These are phyloP conservation scores for Blomia tropicalis DNA, from an alignment of 2,888 invertebrate genomes.

Conservation along the genomic window DNA sequence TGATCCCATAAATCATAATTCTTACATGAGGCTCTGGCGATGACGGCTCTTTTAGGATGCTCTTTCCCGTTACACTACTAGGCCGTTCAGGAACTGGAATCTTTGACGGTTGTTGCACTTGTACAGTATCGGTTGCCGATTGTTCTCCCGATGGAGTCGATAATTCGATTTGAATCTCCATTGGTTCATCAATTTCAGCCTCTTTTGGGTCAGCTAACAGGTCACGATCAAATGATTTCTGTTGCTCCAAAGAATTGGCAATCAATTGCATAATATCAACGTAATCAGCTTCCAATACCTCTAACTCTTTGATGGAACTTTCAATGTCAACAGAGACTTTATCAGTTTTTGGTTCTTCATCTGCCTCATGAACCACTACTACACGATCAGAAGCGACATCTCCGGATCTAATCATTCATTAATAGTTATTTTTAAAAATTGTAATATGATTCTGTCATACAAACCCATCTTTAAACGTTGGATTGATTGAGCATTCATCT, in stretches of 20 bases:
- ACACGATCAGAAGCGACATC: too few species aligned
- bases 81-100: not conserved
- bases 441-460: too few species aligned
- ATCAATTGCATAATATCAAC: too few species aligned
- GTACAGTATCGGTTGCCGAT: not conserved
- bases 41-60: conserved; percentile 6
- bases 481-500: too few species aligned
- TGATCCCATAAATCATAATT: not conserved
- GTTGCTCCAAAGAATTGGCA: not conserved
- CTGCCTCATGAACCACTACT: too few species aligned
- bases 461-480: too few species aligned
- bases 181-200: not conserved
- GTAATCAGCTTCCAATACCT: too few species aligned
- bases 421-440: too few species aligned
- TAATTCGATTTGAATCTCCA: not conserved
- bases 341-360: not conserved
- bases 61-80: not conserved
- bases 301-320: not conserved
- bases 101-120: not conserved
- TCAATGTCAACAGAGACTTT: not conserved
- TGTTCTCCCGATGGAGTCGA: not conserved
- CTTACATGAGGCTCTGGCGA: conserved; percentile 2
- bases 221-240: conserved; percentile 11
- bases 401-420: too few species aligned
- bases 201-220: not conserved